Evolutionary conservation across 2,888 invertebrate genomes (phyloP).

Genomic region (Drosophila paramelanica): DNA sequence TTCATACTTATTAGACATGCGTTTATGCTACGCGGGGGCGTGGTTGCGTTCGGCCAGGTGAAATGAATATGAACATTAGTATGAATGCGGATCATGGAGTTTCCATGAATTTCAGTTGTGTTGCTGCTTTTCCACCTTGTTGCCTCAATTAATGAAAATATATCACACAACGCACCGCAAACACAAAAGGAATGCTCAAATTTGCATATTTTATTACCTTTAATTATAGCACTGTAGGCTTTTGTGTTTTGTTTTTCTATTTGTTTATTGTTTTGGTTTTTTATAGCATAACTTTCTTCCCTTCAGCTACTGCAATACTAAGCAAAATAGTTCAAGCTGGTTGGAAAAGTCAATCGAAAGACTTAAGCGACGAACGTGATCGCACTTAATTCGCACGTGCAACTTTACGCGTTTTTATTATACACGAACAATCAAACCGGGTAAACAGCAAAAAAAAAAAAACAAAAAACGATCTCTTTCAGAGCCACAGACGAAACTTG

Average conservation of each 20-base stretch:
- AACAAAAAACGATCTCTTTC: too few relatives aligned
- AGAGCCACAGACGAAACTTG: too few relatives aligned
- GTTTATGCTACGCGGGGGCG: constrained; percentile 35
- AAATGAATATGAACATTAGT: constrained; percentile 40
- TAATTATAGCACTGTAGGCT: constrained; percentile 48
- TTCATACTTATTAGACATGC: constrained; percentile 46
- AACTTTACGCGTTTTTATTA: background rate
- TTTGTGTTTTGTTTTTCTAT: background rate
- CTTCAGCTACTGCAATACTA: constrained; percentile 27
- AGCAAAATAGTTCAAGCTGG: constrained; percentile 19
- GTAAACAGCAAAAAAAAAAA: too few relatives aligned
- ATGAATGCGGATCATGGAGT: constrained; percentile 17
- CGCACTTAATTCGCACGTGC: background rate
- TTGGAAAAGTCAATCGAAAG: constrained; percentile 17
- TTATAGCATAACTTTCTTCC: constrained; percentile 18
- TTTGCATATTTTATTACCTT: constrained; percentile 63
- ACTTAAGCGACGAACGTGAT: constrained; percentile 27
- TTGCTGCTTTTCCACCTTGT: constrained; percentile 58
- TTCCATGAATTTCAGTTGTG: constrained; percentile 27
- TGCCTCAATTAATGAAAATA: constrained; percentile 45
- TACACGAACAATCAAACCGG: background rate
- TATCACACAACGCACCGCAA: background rate
- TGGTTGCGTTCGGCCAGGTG: constrained; percentile 33
- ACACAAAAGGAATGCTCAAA: constrained; percentile 15
- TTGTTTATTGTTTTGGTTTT: background rate